These are phyloP conservation scores for Hiodon tergisus DNA, from an alignment of 2,113 vertebrate genomes.

Conservation along the genomic window DNA sequence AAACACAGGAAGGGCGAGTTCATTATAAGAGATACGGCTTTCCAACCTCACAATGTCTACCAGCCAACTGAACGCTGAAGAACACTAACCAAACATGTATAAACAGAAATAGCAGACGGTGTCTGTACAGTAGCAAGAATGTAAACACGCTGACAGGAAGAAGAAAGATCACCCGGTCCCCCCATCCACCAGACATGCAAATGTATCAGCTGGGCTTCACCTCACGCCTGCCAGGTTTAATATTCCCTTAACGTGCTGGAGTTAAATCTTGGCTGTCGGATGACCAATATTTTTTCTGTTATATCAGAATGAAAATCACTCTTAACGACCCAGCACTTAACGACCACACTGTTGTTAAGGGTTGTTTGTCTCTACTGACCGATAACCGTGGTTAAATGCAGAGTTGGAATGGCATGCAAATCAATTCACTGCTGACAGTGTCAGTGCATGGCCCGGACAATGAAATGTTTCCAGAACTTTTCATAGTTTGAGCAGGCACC, in stretches of 20 bases:
- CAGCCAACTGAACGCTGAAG: too few species aligned
- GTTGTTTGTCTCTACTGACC: background rate
- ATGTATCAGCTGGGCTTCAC: constrained; percentile 24
- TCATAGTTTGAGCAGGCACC: background rate
- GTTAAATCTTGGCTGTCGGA: constrained; percentile 60
- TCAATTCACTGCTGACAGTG: constrained; percentile 1
- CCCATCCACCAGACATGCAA: constrained; percentile 64
- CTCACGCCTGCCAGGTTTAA: constrained; percentile 50
- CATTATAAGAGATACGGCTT: too few species aligned
- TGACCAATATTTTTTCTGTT: constrained; percentile 54
- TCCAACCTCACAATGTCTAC: too few species aligned
- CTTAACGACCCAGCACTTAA: constrained; percentile 47
- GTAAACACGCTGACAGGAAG: too few species aligned
- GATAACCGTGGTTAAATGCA: background rate
- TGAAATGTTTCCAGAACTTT: background rate
- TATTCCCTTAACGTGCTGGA: constrained; percentile 65
- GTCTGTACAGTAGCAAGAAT: too few species aligned
- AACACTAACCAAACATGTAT: too few species aligned
- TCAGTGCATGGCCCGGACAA: background rate
- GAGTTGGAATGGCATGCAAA: background rate
- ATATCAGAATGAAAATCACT: constrained; percentile 64
- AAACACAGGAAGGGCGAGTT: too few species aligned
- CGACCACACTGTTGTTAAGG: background rate
- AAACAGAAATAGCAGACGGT: too few species aligned
- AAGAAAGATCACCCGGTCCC: constrained; percentile 32